Evolutionary conservation across 1,140 invertebrate species (phyloP).

Genomic region (Callitettix versicolor): DNA sequence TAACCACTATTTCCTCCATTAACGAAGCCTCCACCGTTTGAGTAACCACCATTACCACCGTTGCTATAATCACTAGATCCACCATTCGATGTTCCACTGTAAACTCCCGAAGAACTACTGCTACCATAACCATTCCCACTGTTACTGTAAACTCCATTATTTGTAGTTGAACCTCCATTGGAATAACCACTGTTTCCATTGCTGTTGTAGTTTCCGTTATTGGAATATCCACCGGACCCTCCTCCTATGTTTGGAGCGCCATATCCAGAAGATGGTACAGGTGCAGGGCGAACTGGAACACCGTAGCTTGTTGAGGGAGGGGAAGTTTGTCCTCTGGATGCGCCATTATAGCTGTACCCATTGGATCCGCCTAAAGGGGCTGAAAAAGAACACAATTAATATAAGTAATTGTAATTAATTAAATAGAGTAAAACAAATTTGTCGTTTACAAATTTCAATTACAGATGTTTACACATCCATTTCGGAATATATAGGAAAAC

Average conservation of each 20-base stretch:
- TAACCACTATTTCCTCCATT: too few relatives aligned
- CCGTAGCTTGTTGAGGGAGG: constrained; percentile 23
- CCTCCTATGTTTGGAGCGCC: background rate
- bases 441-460: too few relatives aligned
- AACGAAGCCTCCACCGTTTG: background rate
- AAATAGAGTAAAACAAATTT: background rate
- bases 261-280: constrained; percentile 11
- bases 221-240: background rate
- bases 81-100: background rate
- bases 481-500: too few relatives aligned
- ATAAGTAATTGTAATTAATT: too few relatives aligned
- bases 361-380: constrained; percentile 15
- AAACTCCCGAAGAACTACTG: constrained; percentile 4
- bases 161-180: background rate
- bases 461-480: too few relatives aligned
- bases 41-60: background rate
- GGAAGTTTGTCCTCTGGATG: background rate
- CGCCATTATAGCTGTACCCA: constrained; percentile 16
- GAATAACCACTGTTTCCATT: background rate
- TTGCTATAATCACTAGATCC: background rate
- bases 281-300: constrained; percentile 20
- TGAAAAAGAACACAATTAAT: constrained; percentile 16
- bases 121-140: background rate
- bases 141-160: background rate
- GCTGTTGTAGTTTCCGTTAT: background rate